phyloP scores from a whole-genome alignment of 2,888 invertebrate genomes.

The Melieria omissa region DNA sequence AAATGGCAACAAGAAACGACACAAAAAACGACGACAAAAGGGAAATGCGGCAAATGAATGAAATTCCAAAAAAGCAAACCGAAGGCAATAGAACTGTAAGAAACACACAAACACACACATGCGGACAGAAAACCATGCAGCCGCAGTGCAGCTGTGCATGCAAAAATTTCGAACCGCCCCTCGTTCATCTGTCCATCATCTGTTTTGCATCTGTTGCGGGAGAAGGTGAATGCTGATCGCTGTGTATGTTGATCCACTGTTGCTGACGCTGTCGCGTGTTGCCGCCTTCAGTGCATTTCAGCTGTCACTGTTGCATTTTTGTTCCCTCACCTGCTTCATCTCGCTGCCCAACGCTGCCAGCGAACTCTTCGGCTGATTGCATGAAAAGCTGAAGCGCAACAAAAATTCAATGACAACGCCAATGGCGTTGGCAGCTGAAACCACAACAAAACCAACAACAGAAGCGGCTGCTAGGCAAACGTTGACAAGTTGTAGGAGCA shows the following conservation, averaged over 20 bases:
- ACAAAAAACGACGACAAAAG: background rate
- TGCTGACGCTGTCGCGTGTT: background rate
- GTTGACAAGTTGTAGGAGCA: no score
- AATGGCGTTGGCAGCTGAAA: background rate
- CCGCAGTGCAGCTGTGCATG: slow-evolving; percentile 4
- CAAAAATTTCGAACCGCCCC: background rate
- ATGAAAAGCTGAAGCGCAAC: slow-evolving; percentile 28
- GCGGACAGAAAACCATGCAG: background rate
- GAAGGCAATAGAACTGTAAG: slow-evolving; percentile 17
- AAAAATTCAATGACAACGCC: slow-evolving; percentile 3
- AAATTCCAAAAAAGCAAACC: slow-evolving; percentile 5
- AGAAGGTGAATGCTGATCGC: background rate
- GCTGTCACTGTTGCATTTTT: no score
- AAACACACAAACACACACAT: background rate
- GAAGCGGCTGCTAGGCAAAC: no score
- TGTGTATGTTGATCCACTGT: slow-evolving; percentile 22
- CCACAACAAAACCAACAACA: background rate
- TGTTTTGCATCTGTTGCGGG: slow-evolving; percentile 8
- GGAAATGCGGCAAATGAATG: slow-evolving; percentile 6
- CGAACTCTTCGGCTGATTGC: slow-evolving; percentile 18
- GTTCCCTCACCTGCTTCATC: no score
- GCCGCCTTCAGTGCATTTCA: slow-evolving; percentile 3
- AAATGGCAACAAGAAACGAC: background rate
- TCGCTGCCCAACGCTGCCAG: background rate
- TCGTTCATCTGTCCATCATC: background rate